These are phyloP conservation scores for Crypturellus tataupa DNA, from an alignment of 2,797 vertebrate species.

Conservation along the genomic window DNA sequence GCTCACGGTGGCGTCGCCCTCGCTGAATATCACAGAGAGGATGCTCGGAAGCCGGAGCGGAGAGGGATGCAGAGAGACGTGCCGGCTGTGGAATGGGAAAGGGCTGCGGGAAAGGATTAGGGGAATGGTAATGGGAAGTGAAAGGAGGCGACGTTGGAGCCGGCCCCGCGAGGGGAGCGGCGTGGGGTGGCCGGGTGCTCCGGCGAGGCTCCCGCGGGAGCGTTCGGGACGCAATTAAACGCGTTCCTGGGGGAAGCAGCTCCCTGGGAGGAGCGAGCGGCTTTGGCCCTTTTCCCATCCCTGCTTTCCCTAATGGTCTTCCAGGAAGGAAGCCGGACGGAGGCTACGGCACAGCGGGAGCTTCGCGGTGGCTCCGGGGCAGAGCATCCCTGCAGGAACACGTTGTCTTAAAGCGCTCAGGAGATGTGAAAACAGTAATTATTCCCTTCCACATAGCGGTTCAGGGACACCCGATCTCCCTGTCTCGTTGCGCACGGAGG, in stretches of 20 bases:
- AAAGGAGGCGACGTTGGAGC: slow-evolving; percentile 65
- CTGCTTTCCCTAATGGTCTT: slow-evolving; percentile 40
- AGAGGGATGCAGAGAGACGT: slow-evolving; percentile 8
- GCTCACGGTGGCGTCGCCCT: neutral
- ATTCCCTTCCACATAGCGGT: neutral
- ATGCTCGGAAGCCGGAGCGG: neutral
- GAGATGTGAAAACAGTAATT: neutral
- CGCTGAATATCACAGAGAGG: neutral
- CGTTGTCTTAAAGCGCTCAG: neutral
- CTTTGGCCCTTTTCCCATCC: neutral
- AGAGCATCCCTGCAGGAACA: neutral
- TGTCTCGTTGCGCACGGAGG: neutral
- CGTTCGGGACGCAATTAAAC: slow-evolving; percentile 67
- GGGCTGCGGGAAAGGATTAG: slow-evolving; percentile 52
- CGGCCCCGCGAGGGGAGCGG: slow-evolving; percentile 16
- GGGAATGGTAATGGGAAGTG: slow-evolving; percentile 63
- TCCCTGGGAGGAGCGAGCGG: neutral
- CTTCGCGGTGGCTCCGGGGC: neutral
- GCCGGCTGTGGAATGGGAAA: slow-evolving; percentile 3
- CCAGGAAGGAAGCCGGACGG: neutral
- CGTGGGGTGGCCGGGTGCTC: slow-evolving; percentile 21
- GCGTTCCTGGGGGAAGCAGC: slow-evolving; percentile 24
- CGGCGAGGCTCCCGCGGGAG: neutral
- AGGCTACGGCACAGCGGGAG: neutral
- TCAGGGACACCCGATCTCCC: neutral